A percentile compares a stretch with the other conserved stretches of the same genome.
phyloP scores from a whole-genome alignment of 1,140 invertebrate genomes.

The Melitaea cinxia region DNA sequence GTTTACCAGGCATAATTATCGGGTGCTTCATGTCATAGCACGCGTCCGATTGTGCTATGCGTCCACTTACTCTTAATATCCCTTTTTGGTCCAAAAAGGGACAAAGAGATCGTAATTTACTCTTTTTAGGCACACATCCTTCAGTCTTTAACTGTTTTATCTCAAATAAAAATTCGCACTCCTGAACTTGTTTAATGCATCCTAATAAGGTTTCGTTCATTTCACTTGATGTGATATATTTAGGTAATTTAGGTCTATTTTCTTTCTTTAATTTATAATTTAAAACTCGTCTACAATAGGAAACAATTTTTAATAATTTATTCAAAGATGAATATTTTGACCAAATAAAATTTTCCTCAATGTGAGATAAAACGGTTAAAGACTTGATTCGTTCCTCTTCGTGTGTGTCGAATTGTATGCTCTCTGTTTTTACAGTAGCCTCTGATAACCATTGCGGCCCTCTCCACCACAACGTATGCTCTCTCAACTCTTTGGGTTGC shows the following conservation, averaged over 20 bases:
- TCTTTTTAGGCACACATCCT: conserved; percentile 14
- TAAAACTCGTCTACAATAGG: conserved; percentile 40
- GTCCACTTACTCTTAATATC: conserved; percentile 28
- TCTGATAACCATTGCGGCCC: no score
- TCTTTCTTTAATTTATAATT: conserved; percentile 27
- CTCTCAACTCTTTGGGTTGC: no score
- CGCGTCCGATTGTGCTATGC: conserved; percentile 7
- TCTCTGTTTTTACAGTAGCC: no score
- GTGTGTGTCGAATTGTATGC: no score
- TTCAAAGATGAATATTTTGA: conserved; percentile 40
- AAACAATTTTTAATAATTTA: no score
- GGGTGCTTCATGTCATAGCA: conserved; percentile 18
- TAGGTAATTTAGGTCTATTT: conserved; percentile 21
- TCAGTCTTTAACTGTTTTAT: conserved; percentile 17
- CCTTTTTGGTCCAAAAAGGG: conserved; percentile 31
- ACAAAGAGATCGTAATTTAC: conserved; percentile 13
- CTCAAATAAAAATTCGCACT: conserved; percentile 13
- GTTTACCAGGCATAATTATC: conserved; percentile 16
- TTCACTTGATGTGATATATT: no score
- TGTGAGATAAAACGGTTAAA: no score
- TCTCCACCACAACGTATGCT: no score
- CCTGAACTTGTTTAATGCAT: conserved; percentile 27
- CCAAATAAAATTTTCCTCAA: conserved; percentile 24
- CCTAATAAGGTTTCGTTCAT: not conserved
- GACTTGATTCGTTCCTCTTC: conserved; percentile 40